Conservation (phyloP, 2,797 vertebrate genomes). For the Cryptoblepharus egeriae region DNA sequence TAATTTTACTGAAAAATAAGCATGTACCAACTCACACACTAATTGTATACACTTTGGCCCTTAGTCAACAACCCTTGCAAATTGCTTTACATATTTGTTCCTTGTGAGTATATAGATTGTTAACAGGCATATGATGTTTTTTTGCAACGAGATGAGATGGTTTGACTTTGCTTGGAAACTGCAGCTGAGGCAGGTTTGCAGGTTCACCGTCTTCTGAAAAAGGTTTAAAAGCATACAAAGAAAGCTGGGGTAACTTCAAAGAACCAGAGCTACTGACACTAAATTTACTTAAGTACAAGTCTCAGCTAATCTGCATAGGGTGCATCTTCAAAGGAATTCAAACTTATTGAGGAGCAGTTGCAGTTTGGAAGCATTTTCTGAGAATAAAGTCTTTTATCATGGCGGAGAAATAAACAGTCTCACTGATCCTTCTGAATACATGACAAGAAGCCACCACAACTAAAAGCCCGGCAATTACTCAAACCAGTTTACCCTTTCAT, state of each 20-base stretch:
- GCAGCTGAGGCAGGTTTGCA: not conserved
- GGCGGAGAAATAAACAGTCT: constrained; percentile 16
- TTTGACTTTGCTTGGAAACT: not conserved
- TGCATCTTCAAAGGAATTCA: not conserved
- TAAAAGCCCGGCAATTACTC: not conserved
- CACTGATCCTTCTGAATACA: not conserved
- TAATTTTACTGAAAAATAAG: too few species aligned
- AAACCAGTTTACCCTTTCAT: not conserved
- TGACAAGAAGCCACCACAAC: not conserved
- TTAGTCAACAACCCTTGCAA: too few species aligned
- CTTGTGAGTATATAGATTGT: not conserved
- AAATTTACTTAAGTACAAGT: not conserved
- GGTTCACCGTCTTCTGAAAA: not conserved
- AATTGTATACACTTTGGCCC: too few species aligned
- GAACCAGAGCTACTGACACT: not conserved
- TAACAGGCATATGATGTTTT: not conserved
- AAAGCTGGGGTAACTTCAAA: constrained; percentile 4
- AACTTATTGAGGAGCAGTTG: not conserved
- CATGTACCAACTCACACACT: too few species aligned
- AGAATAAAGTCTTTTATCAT: not conserved
- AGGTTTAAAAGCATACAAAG: not conserved
- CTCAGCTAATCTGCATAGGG: not conserved
- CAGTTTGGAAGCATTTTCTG: not conserved
- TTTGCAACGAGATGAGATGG: not conserved
- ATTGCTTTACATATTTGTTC: not conserved